Evolutionary conservation across 1,140 invertebrate genomes (phyloP).

Genomic region (Dendroctonus ponderosae): DNA sequence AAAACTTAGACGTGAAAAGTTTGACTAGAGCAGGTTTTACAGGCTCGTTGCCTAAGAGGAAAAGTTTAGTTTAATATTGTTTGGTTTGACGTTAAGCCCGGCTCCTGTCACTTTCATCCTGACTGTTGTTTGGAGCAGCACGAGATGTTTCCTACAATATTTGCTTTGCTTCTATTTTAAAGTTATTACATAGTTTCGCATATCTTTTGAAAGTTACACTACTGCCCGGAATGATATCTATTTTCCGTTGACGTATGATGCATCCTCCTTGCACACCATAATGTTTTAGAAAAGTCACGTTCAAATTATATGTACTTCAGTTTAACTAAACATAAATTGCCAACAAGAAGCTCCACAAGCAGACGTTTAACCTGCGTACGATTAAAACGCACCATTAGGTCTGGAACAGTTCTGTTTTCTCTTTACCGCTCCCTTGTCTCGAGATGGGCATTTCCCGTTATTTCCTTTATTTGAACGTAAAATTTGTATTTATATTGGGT

Average conservation of each 20-base stretch:
- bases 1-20: conserved; percentile 51
- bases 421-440: too few species aligned
- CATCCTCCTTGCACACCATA: too few species aligned
- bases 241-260: conserved; percentile 5
- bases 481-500: conserved; percentile 9
- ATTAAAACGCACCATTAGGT: too few species aligned
- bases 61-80: conserved; percentile 53
- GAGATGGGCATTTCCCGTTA: conserved; percentile 1
- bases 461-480: conserved; percentile 10
- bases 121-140: conserved; percentile 46
- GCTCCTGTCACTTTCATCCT: conserved; percentile 51
- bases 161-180: conserved; percentile 46
- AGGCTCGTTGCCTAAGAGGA: conserved; percentile 49
- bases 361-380: too few species aligned
- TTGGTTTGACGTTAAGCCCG: conserved; percentile 52
- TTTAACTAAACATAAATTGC: too few species aligned
- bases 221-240: conserved; percentile 13
- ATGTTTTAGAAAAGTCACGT: too few species aligned
- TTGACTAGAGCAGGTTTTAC: conserved; percentile 47
- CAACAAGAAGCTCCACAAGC: too few species aligned
- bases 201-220: conserved; percentile 35
- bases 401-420: too few species aligned
- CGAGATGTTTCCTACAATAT: conserved; percentile 48
- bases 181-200: conserved; percentile 47
- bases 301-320: neutral